These are phyloP conservation scores for Podarcis raffonei DNA, from an alignment of 2,113 vertebrate genomes.

Conservation along the genomic window DNA sequence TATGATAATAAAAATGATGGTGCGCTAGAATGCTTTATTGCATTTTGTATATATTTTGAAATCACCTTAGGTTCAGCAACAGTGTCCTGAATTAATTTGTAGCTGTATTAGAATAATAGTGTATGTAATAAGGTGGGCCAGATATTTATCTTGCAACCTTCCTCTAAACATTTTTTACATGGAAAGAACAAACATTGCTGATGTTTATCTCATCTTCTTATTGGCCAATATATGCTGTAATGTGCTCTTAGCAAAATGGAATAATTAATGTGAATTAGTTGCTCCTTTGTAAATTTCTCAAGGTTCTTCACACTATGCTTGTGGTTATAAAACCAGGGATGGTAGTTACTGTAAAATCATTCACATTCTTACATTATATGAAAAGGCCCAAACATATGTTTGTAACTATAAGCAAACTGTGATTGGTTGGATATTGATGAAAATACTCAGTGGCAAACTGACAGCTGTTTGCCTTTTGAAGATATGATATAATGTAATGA, in stretches of 20 bases:
- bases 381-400: too few species aligned
- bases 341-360: background rate
- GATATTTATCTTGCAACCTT: background rate
- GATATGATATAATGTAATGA: background rate
- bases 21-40: background rate
- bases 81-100: background rate
- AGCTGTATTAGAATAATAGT: background rate
- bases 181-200: background rate
- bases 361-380: too few species aligned
- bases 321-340: background rate
- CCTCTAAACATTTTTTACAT: background rate
- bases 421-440: background rate
- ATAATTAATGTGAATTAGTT: background rate
- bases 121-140: background rate
- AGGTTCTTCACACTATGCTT: too few species aligned
- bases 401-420: background rate
- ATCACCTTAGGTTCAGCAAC: background rate
- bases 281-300: background rate
- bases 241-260: accelerated
- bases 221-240: background rate
- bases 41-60: background rate
- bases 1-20: background rate
- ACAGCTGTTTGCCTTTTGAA: background rate
- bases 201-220: background rate
- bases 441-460: background rate